These are phyloP conservation scores for Yponomeuta sedellus DNA, from an alignment of 2,888 invertebrate genomes.

Conservation along the genomic window DNA sequence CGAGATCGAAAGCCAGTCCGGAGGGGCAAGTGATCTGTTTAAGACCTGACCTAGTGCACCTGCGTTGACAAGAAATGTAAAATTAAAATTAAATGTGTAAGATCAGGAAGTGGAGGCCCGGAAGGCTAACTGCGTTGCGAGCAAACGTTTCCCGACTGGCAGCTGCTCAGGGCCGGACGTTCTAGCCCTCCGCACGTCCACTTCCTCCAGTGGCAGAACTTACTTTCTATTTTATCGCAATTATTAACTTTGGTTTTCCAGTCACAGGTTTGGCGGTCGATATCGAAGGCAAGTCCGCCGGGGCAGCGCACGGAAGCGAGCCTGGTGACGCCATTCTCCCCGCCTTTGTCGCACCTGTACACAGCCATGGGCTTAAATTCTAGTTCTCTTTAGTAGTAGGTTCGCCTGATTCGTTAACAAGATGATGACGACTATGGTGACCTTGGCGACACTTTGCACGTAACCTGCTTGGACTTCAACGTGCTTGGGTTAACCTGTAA, in stretches of 20 bases:
- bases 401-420: neutral
- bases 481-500: no score
- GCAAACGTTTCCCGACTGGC: neutral
- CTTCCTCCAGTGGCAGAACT: conserved; percentile 76
- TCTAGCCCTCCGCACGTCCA: conserved; percentile 42
- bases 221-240: conserved; percentile 95
- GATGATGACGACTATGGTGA: neutral
- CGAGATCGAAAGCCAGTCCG: conserved; percentile 97
- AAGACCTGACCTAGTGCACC: conserved; percentile 96
- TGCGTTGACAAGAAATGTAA: conserved; percentile 78
- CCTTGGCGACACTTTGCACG: neutral
- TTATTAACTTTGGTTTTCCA: conserved; percentile 98
- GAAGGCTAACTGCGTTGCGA: conserved; percentile 49
- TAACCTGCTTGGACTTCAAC: no score
- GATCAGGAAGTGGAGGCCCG: conserved; percentile 61
- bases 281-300: conserved; percentile 93
- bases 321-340: conserved; percentile 89
- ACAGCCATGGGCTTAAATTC: conserved; percentile 50
- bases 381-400: neutral
- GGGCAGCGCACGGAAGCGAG: conserved; percentile 94
- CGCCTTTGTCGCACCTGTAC: conserved; percentile 93
- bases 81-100: conserved; percentile 56
- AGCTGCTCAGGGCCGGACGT: neutral
- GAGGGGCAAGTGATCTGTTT: conserved; percentile 98
- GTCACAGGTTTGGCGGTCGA: conserved; percentile 95